phyloP scores from a whole-genome alignment of 2,797 vertebrate genomes.

The Adelosebastes latens region DNA sequence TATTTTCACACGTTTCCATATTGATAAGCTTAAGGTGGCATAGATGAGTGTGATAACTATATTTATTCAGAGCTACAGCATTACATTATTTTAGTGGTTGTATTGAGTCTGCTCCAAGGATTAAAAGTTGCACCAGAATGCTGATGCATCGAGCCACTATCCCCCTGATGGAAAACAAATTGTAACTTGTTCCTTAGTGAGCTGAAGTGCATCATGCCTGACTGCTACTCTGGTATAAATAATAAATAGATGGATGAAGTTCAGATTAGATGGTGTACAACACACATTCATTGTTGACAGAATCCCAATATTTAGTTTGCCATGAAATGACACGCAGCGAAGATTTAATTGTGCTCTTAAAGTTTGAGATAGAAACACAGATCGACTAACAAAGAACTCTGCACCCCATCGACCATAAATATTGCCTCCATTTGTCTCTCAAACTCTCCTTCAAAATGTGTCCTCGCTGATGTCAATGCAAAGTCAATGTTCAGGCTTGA shows the following conservation, averaged over 20 bases:
- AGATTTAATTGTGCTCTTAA: background rate
- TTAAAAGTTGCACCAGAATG: conserved; percentile 19
- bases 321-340: background rate
- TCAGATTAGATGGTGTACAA: background rate
- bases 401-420: background rate
- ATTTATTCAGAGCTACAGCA: conserved; percentile 26
- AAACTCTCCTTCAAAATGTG: background rate
- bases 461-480: background rate
- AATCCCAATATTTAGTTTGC: background rate
- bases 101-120: background rate
- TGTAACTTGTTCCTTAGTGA: background rate
- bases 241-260: conserved; percentile 9
- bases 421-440: background rate
- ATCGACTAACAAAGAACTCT: background rate
- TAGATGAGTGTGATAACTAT: conserved; percentile 9
- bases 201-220: conserved; percentile 11
- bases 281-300: background rate
- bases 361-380: conserved; percentile 1
- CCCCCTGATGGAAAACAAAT: conserved; percentile 1
- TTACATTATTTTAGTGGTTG: background rate
- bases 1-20: conserved; percentile 19
- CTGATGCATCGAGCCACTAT: background rate
- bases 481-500: background rate
- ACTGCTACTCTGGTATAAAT: background rate
- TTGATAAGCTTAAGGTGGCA: conserved; percentile 10